phyloP scores from a whole-genome alignment of 2,113 vertebrate genomes.

The Gymnogyps californianus region DNA sequence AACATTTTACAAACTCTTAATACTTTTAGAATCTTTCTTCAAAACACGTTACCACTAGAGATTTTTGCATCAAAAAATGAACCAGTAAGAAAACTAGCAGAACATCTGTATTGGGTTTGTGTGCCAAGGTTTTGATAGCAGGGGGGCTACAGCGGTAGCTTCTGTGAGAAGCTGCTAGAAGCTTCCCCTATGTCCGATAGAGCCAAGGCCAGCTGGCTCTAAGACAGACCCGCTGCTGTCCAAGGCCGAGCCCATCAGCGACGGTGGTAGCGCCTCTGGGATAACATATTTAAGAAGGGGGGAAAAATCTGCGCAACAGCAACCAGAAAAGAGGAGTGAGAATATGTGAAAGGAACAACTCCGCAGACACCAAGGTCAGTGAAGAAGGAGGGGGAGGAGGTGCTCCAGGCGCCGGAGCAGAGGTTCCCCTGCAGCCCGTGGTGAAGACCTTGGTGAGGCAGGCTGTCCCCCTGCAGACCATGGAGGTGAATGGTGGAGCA shows the following conservation, averaged over 20 bases:
- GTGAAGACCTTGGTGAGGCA: no score
- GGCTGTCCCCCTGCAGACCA: no score
- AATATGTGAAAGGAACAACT: no score
- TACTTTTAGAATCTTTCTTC: not conserved
- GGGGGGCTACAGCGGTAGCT: no score
- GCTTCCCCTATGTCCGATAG: not conserved
- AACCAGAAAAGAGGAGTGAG: no score
- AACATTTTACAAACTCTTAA: not conserved
- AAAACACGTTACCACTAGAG: not conserved
- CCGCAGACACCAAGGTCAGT: no score
- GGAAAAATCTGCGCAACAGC: no score
- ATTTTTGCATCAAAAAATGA: not conserved
- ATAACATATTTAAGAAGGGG: not conserved
- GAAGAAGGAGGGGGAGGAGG: no score
- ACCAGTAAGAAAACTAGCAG: not conserved
- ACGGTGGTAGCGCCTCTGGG: not conserved
- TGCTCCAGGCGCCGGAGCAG: no score
- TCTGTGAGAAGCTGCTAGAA: not conserved
- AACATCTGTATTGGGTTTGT: not conserved
- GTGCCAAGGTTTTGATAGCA: no score
- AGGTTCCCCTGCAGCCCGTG: no score
- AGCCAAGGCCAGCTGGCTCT: not conserved
- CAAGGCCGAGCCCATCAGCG: accelerated
- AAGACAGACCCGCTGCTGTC: accelerated
- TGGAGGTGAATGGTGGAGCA: no score